Conservation (phyloP, 1,140 invertebrate genomes). For the Bombus pyrosoma region DNA sequence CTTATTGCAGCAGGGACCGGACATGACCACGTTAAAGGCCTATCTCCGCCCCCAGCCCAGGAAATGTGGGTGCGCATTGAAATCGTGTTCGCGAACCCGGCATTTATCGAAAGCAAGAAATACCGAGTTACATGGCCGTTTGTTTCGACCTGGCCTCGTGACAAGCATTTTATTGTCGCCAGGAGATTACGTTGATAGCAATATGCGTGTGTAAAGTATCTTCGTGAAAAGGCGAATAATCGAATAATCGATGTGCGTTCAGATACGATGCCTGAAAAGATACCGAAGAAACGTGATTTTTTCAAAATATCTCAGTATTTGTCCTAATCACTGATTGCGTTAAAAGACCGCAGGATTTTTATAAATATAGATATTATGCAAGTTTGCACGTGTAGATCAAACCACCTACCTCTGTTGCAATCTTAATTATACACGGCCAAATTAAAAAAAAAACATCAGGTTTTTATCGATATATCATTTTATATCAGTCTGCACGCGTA, state of each 20-base stretch:
- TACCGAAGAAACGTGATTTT: neutral
- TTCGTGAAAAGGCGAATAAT: neutral
- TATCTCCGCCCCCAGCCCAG: neutral
- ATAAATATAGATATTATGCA: neutral
- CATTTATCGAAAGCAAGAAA: constrained; percentile 26
- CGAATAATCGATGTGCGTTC: neutral
- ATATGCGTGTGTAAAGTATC: neutral
- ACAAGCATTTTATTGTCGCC: constrained; percentile 1
- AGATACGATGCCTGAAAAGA: neutral
- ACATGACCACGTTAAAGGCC: constrained; percentile 12
- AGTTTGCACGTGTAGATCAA: no score
- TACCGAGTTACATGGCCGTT: constrained; percentile 23
- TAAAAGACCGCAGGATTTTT: neutral
- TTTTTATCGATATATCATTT: no score
- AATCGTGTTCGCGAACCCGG: constrained; percentile 15
- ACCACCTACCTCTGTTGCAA: no score
- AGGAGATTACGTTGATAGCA: neutral
- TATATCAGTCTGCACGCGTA: no score
- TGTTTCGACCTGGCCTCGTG: neutral
- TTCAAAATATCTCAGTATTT: neutral
- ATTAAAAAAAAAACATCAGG: no score
- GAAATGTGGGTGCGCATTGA: constrained; percentile 32
- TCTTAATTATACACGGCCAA: no score
- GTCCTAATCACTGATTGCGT: neutral
- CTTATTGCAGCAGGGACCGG: constrained; percentile 2